phyloP scores from a whole-genome alignment of 2,888 invertebrate genomes.

The Acrobasis repandana region DNA sequence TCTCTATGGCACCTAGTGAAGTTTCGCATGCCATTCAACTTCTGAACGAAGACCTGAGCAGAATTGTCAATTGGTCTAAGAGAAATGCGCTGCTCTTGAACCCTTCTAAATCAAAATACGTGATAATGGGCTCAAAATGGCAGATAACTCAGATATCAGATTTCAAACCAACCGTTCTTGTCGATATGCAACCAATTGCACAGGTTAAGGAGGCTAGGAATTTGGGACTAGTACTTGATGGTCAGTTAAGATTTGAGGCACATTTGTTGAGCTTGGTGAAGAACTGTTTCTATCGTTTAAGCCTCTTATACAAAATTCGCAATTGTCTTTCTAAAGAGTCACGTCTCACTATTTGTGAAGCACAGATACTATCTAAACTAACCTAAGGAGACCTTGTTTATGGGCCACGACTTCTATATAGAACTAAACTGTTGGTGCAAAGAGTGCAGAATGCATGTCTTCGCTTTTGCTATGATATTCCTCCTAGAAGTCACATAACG shows the following conservation, averaged over 20 bases:
- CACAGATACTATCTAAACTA: neutral
- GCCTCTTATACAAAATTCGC: neutral
- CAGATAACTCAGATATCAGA: neutral
- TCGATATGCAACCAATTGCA: neutral
- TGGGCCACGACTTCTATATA: neutral
- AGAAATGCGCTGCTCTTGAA: neutral
- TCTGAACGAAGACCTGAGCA: neutral
- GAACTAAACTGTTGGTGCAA: neutral
- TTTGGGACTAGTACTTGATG: neutral
- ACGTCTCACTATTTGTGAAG: neutral
- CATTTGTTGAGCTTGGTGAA: neutral
- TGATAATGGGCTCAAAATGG: neutral
- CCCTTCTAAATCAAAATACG: neutral
- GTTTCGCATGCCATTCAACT: neutral
- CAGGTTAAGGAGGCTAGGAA: neutral
- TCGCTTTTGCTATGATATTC: neutral
- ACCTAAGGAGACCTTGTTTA: neutral
- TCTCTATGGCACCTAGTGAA: too few relatives aligned
- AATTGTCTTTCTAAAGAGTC: neutral
- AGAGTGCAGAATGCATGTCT: neutral
- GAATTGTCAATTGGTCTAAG: neutral
- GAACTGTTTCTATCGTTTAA: neutral
- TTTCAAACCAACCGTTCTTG: neutral
- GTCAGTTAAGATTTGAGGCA: neutral
- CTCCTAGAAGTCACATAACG: neutral